Evolutionary conservation across 2,113 vertebrate genomes (phyloP).

Genomic region (Okapia johnstoni): DNA sequence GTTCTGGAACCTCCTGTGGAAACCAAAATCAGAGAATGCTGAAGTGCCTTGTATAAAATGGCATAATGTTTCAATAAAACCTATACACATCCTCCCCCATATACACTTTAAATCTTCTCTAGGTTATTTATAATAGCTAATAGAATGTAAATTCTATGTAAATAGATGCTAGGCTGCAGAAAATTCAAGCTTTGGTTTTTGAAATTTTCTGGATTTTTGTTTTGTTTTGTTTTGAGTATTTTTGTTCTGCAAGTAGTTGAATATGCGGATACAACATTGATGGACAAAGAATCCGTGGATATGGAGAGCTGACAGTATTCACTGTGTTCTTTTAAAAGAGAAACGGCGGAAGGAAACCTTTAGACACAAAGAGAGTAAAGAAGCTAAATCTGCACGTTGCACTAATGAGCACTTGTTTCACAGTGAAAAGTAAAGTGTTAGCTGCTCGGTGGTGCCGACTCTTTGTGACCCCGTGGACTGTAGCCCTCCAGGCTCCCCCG

Average conservation of each 20-base stretch:
- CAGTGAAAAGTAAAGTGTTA: not conserved
- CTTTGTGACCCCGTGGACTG: not conserved
- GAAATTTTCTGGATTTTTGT: not conserved
- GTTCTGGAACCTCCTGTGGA: not conserved
- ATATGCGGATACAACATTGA: rapidly evolving
- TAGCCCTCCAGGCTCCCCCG: rapidly evolving
- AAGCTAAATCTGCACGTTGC: not conserved
- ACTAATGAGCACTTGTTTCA: not conserved
- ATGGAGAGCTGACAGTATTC: not conserved
- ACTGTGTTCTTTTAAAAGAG: not conserved
- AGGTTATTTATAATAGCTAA: not conserved
- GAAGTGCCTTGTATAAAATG: not conserved
- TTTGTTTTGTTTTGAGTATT: not conserved
- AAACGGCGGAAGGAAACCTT: not conserved
- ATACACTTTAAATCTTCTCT: not conserved
- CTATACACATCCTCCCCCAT: not conserved
- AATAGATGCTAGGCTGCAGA: not conserved
- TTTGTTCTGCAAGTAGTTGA: not conserved
- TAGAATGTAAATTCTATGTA: not conserved
- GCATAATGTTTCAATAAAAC: not conserved
- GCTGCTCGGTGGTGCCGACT: not conserved
- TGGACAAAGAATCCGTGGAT: not conserved
- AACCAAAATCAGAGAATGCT: not conserved
- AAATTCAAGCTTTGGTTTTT: not conserved
- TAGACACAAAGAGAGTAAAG: not conserved